Percentiles rank a stretch among this genome's conserved stretches.
Evolutionary conservation across 2,888 invertebrate species (phyloP).

Genomic region (Scaptomyza cyrtandrae): DNA sequence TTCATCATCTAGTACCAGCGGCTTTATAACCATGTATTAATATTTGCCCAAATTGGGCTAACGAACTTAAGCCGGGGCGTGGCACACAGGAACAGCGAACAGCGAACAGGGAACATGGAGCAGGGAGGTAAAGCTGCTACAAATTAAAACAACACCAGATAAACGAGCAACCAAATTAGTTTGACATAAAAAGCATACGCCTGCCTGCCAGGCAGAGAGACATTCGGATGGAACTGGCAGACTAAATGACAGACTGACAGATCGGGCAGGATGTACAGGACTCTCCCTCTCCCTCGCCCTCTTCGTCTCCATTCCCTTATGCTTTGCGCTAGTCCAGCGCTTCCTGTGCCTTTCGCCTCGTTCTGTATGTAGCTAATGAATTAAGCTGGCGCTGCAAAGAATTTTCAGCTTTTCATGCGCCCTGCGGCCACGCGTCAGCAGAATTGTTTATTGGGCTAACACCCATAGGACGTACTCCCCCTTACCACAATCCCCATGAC

Average conservation of each 20-base stretch:
- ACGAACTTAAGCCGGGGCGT: conserved; percentile 71
- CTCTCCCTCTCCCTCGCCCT: background rate
- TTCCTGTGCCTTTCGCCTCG: conserved; percentile 34
- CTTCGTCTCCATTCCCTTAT: no score
- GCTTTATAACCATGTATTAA: conserved; percentile 76
- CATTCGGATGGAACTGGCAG: conserved; percentile 16
- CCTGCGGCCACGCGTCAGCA: conserved; percentile 58
- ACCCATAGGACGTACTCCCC: background rate
- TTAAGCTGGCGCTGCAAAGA: conserved; percentile 70
- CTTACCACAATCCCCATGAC: background rate
- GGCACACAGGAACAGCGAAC: background rate
- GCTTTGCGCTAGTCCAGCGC: conserved; percentile 2
- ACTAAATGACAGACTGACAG: conserved; percentile 45
- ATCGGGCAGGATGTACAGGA: conserved; percentile 42
- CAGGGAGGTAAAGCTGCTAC: conserved; percentile 34
- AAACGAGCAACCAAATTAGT: conserved; percentile 77
- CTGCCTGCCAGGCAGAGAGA: conserved; percentile 35
- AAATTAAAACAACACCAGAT: conserved; percentile 78
- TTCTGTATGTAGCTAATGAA: conserved; percentile 56
- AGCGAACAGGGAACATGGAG: background rate
- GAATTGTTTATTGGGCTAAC: conserved; percentile 63
- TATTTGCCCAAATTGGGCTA: conserved; percentile 78
- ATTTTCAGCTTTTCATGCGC: conserved; percentile 56
- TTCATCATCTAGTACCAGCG: conserved; percentile 49
- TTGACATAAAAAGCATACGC: conserved; percentile 73